Evolutionary conservation across 2,888 invertebrate genomes (phyloP).

Genomic region (Tenodera sinensis): DNA sequence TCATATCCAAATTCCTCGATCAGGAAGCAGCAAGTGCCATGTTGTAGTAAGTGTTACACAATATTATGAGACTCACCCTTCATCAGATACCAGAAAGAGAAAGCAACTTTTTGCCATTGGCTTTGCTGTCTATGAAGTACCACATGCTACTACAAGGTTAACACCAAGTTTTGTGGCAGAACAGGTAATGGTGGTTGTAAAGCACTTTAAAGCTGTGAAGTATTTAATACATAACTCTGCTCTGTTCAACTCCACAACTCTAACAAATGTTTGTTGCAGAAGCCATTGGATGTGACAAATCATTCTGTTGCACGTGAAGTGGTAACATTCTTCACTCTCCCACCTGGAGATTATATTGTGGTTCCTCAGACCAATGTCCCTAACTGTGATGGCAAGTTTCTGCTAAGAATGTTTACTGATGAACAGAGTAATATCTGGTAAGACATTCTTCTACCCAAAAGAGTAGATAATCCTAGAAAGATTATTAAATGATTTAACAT

Average conservation of each 20-base stretch:
- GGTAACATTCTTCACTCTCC: constrained; percentile 69
- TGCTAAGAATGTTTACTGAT: constrained; percentile 67
- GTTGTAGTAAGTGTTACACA: constrained; percentile 70
- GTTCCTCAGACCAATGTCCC: constrained; percentile 68
- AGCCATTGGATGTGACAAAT: constrained; percentile 64
- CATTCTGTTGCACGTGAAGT: constrained; percentile 64
- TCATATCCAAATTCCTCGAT: constrained; percentile 63
- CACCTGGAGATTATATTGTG: constrained; percentile 69
- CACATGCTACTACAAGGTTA: constrained; percentile 56
- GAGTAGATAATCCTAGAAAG: no score
- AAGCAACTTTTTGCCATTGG: constrained; percentile 60
- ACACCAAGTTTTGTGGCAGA: constrained; percentile 59
- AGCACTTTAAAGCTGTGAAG: neutral
- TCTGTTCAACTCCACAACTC: neutral
- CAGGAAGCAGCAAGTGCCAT: constrained; percentile 62
- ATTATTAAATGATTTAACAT: no score
- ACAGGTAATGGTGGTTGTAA: constrained; percentile 45
- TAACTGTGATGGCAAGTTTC: constrained; percentile 66
- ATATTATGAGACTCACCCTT: constrained; percentile 52
- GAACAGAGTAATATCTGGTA: constrained; percentile 70
- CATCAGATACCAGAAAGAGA: constrained; percentile 36
- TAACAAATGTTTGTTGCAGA: constrained; percentile 43
- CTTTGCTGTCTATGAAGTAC: constrained; percentile 68
- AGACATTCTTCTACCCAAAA: neutral
- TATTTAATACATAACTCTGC: neutral